Conservation (phyloP, 2,113 vertebrate species). For the Rhagologus leucostigma region DNA sequence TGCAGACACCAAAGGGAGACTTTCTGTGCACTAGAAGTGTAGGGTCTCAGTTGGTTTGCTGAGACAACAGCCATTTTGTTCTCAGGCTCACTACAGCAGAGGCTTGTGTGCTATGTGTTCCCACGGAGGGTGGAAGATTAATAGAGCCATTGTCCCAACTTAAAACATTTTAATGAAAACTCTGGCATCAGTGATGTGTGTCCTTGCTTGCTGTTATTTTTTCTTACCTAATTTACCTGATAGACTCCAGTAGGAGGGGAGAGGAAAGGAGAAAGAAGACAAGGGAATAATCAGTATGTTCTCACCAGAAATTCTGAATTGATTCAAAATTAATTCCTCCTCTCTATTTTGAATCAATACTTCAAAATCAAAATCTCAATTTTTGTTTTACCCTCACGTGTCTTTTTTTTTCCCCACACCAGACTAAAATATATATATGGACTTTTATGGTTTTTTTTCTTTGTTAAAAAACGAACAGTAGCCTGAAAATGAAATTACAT, state of each 20-base stretch:
- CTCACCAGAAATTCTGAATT: constrained; percentile 16
- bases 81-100: background rate
- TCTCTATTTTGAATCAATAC: constrained; percentile 32
- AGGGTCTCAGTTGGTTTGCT: background rate
- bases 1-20: background rate
- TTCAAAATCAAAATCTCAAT: constrained; percentile 12
- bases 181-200: constrained; percentile 14
- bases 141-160: constrained; percentile 14
- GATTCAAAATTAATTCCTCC: constrained; percentile 30
- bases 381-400: background rate
- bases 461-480: background rate
- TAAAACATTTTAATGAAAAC: constrained; percentile 55
- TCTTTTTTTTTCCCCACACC: background rate
- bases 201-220: constrained; percentile 28
- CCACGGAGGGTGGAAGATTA: background rate
- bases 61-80: background rate
- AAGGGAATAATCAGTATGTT: background rate
- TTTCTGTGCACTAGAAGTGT: background rate
- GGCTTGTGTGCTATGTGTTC: background rate
- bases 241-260: background rate
- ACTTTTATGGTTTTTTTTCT: background rate
- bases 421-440: background rate
- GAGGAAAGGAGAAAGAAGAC: background rate
- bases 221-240: constrained; percentile 41
- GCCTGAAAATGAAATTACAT: constrained; percentile 6